Evolutionary conservation across 2,113 vertebrate species (phyloP).

Genomic region (Tretioscincus oriximinensis): DNA sequence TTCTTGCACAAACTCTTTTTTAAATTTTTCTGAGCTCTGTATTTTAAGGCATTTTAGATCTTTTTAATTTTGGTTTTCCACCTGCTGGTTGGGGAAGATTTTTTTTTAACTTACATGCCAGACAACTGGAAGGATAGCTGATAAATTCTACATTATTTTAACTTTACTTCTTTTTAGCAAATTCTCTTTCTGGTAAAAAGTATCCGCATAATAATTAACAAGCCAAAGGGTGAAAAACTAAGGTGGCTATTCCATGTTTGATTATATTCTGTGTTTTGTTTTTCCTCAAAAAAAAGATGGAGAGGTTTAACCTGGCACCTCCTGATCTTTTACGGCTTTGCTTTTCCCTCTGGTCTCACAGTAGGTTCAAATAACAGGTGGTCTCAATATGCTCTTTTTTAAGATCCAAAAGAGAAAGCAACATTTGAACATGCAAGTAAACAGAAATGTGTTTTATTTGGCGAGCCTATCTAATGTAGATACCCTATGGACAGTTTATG

Average conservation of each 20-base stretch:
- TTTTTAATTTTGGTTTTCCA: slow-evolving; percentile 45
- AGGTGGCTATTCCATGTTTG: slow-evolving; percentile 45
- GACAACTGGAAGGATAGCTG: slow-evolving; percentile 14
- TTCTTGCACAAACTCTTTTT: slow-evolving; percentile 28
- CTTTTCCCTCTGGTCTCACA: slow-evolving; percentile 50
- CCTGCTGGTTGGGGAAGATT: neutral
- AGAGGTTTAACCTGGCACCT: slow-evolving; percentile 52
- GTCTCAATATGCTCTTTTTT: slow-evolving; percentile 34
- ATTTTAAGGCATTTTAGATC: slow-evolving; percentile 30
- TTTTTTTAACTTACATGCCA: slow-evolving; percentile 44
- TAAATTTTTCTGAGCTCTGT: slow-evolving; percentile 31
- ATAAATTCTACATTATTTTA: slow-evolving; percentile 32
- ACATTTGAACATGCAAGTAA: slow-evolving; percentile 37
- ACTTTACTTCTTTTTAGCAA: slow-evolving; percentile 42
- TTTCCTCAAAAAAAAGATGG: slow-evolving; percentile 34
- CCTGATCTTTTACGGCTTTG: slow-evolving; percentile 54
- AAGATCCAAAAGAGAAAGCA: slow-evolving; percentile 35
- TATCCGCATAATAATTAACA: slow-evolving; percentile 14
- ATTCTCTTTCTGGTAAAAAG: slow-evolving; percentile 34
- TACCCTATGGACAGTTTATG: slow-evolving; percentile 70
- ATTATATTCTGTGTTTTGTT: slow-evolving; percentile 29
- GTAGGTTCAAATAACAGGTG: slow-evolving; percentile 49
- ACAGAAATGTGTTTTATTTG: slow-evolving; percentile 49
- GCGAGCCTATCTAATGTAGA: slow-evolving; percentile 54
- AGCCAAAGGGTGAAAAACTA: slow-evolving; percentile 35